These are phyloP conservation scores for Microctenopoma stevenorrisi DNA, from an alignment of 2,797 vertebrate genomes.

Conservation along the genomic window DNA sequence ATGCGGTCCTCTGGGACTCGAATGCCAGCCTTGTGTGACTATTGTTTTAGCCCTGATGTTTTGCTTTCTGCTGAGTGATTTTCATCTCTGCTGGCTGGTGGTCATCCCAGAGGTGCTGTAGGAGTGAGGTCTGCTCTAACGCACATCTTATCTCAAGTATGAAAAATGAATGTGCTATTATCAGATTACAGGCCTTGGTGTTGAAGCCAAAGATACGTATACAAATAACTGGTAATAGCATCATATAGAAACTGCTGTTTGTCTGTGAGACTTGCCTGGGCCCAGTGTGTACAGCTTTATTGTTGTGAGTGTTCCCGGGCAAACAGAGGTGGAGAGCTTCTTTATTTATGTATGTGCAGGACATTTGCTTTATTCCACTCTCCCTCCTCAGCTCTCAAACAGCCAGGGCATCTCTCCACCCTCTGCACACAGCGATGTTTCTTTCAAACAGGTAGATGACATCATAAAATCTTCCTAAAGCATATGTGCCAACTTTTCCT, in stretches of 20 bases:
- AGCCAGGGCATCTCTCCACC: background rate
- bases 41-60: conserved; percentile 17
- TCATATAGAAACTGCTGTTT: conserved; percentile 5
- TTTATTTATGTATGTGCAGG: conserved; percentile 46
- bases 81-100: background rate
- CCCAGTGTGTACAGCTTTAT: conserved; percentile 15
- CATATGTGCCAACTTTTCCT: conserved; percentile 48
- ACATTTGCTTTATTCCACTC: conserved; percentile 36
- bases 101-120: conserved; percentile 13
- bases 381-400: conserved; percentile 4
- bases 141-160: background rate
- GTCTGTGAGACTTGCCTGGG: conserved; percentile 10
- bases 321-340: conserved; percentile 28
- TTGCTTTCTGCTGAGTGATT: conserved; percentile 13
- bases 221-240: conserved; percentile 9
- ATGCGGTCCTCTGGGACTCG: conserved; percentile 21
- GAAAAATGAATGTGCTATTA: conserved; percentile 5
- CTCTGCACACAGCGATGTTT: conserved; percentile 16
- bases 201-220: background rate
- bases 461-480: conserved; percentile 22
- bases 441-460: conserved; percentile 45
- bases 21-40: conserved; percentile 28
- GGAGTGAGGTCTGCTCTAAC: background rate
- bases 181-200: background rate
- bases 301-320: conserved; percentile 17